Evolutionary conservation across 2,797 vertebrate genomes (phyloP).

Genomic region (Gila robusta): DNA sequence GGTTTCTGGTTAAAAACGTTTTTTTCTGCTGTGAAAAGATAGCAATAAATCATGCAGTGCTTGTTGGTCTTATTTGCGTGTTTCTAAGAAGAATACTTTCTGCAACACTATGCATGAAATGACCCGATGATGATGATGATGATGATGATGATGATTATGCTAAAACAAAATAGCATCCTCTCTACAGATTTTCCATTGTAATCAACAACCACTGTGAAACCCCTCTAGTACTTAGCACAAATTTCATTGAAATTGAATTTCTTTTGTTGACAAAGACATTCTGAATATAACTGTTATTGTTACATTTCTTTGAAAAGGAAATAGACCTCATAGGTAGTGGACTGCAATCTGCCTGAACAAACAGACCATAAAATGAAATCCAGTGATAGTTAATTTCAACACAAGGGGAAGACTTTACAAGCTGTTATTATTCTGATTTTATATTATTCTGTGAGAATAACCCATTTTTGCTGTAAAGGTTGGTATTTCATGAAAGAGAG

Average conservation of each 20-base stretch:
- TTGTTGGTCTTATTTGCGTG: constrained; percentile 8
- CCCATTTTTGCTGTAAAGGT: constrained; percentile 57
- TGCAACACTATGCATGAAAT: constrained; percentile 42
- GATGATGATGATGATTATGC: not conserved
- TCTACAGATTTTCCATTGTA: not conserved
- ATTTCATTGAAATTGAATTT: not conserved
- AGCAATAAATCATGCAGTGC: constrained; percentile 13
- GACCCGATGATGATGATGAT: not conserved
- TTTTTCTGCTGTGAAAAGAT: constrained; percentile 12
- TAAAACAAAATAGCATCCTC: constrained; percentile 29
- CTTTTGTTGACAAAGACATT: not conserved
- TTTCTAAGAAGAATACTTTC: constrained; percentile 17
- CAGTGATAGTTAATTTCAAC: constrained; percentile 65
- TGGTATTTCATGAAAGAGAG: constrained; percentile 58
- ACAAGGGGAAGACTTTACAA: constrained; percentile 36
- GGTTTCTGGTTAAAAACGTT: constrained; percentile 2
- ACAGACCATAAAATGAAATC: constrained; percentile 63
- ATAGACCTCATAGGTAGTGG: not conserved
- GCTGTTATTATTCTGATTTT: constrained; percentile 55
- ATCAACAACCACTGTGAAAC: not conserved
- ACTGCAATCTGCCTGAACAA: constrained; percentile 70
- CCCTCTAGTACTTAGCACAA: not conserved
- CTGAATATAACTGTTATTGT: constrained; percentile 2
- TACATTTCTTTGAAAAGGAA: constrained; percentile 1
- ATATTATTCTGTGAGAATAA: constrained; percentile 47